Base-by-base conservation (phyloP, 2,888 invertebrate species). In the Cremastobaeus sp. region DNA sequence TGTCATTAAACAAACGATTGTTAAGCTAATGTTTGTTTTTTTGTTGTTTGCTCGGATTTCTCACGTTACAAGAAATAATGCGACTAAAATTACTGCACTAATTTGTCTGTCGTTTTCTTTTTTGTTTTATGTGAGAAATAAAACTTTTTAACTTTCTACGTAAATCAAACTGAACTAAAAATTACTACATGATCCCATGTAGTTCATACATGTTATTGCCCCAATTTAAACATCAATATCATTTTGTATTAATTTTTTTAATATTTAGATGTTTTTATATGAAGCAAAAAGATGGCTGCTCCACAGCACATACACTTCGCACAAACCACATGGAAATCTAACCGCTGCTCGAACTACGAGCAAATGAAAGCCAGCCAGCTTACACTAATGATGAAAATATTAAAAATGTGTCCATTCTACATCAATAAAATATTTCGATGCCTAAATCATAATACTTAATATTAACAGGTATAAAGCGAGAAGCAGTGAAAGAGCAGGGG, bases 391-490 rank as follows among this genome's bases (percentile, higher is more conserved):
- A 85, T 83, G 82, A 83, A 81, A 79, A 76, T 70, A 76, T 66
- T 73, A 66, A 64, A 3, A 77, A 70, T 77, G 77, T 78, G 77
- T 77, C 76, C 54, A 77, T 76, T 75, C 20, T 62, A 70, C 47
- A 74, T 66, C 76, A 70, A 73, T 72, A 39, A 66, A 57, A 68
- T 76, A 81, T 86, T 84, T 84, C 83, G 83, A 86, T 82, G 83
- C 81, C 86, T 87, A 88, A 87, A 87, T 84, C 86, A 78, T 85
- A 81, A 86, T 86, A 86, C 83, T 88, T 88, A 86, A 88, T 71
- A 75, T 88, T 87, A 86, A 88, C 87, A 88, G 87, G 87, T 88
- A 81, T 87, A 83, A 86, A 86, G 84, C 86, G 86, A 85, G 87
- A 87, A 80, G 87, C 87, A 78, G 87, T 86, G 85, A 87, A 86